Conservation (phyloP, 2,113 vertebrate genomes). For the Lasiurus cinereus region DNA sequence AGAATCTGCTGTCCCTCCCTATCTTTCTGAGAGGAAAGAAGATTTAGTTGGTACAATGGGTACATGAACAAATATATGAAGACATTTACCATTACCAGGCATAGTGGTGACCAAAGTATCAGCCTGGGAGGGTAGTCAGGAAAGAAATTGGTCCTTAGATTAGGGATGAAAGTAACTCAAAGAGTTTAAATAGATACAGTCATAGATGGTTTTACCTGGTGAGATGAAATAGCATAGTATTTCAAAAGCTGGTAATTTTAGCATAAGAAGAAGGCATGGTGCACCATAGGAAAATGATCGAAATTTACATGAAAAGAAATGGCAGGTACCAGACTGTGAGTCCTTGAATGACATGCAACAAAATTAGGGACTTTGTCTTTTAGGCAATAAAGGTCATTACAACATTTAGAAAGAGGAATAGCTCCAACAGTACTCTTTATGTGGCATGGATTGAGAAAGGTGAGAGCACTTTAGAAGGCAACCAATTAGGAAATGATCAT, state of each 20-base stretch:
- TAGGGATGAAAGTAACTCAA: slow-evolving; percentile 4
- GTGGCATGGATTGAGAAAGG: neutral
- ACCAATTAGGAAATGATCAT: neutral
- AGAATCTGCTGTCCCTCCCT: neutral
- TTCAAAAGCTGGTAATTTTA: neutral
- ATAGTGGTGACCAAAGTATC: neutral
- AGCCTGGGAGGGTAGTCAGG: neutral
- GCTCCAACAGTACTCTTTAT: neutral
- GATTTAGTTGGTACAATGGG: neutral
- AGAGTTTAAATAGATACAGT: neutral
- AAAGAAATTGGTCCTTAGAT: neutral
- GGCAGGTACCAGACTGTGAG: neutral
- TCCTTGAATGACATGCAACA: neutral
- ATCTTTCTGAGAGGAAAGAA: neutral
- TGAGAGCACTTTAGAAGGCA: neutral
- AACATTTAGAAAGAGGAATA: neutral
- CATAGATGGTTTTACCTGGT: slow-evolving; percentile 2
- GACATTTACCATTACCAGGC: neutral
- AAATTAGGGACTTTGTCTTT: neutral
- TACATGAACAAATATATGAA: slow-evolving; percentile 8
- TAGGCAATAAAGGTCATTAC: neutral
- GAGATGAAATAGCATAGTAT: neutral
- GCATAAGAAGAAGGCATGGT: neutral
- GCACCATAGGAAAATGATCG: neutral
- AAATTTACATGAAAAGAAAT: neutral